Percentiles rank a stretch among this genome's conserved stretches.
Conservation (phyloP, 2,113 vertebrate genomes). For the Urocynchramus pylzowi region DNA sequence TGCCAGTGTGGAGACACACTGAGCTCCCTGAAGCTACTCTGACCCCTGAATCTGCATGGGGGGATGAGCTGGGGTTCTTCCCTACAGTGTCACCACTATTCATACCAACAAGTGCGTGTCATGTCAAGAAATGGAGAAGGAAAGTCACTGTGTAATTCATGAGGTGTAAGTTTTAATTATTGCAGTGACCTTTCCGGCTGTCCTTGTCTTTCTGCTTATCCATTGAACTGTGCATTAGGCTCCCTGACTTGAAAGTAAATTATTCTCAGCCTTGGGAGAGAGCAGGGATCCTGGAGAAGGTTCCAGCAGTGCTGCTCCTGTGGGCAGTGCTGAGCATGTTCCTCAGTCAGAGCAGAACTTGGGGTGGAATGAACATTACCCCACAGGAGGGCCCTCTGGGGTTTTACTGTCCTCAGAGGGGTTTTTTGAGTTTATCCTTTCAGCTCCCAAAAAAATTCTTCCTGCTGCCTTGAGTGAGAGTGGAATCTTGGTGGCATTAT, state of each 20-base stretch:
- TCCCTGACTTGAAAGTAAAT: not conserved
- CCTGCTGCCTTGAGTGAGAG: not conserved
- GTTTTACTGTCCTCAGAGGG: not conserved
- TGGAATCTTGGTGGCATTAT: not conserved
- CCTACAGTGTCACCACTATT: fast-evolving
- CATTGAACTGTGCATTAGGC: not conserved
- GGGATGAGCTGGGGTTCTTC: not conserved
- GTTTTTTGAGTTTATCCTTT: not conserved
- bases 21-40: fast-evolving
- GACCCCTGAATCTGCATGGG: fast-evolving
- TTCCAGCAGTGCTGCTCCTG: not conserved
- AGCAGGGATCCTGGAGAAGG: not conserved
- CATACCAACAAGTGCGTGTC: fast-evolving
- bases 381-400: not conserved
- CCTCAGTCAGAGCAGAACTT: not conserved
- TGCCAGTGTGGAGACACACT: fast-evolving
- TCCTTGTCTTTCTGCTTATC: not conserved
- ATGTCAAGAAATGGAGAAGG: not conserved
- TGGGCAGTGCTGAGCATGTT: not conserved
- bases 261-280: not conserved
- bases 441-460: not conserved
- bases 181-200: not conserved
- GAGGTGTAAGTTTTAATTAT: not conserved
- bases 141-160: not conserved
- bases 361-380: too few relatives aligned